phyloP scores from a whole-genome alignment of 2,113 vertebrate genomes.

The rabbit (Oryctolagus cuniculus) region DNA sequence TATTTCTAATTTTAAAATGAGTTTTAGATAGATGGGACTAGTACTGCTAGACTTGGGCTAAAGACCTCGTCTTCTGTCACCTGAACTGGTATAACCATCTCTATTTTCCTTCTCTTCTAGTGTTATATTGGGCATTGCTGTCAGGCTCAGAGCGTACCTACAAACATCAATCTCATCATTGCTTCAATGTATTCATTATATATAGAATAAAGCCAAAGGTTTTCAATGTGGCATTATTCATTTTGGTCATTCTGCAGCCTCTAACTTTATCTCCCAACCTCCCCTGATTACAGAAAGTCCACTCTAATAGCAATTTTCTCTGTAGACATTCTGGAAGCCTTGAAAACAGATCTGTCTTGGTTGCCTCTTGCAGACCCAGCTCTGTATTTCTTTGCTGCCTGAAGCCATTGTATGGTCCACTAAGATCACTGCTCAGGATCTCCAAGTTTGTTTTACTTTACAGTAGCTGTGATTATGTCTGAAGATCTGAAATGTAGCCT shows the following conservation, averaged over 20 bases:
- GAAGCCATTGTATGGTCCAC: neutral
- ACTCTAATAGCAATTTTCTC: neutral
- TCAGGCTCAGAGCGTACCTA: neutral
- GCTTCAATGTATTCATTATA: neutral
- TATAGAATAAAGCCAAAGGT: neutral
- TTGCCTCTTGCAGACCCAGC: neutral
- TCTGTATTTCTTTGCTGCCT: neutral
- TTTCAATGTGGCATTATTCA: neutral
- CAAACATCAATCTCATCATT: neutral
- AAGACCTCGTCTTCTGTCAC: slow-evolving; percentile 35
- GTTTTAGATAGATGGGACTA: neutral
- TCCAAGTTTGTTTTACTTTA: neutral
- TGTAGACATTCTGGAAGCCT: neutral
- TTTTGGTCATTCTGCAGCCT: neutral
- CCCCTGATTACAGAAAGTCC: neutral
- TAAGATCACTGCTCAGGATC: neutral
- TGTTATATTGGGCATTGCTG: neutral
- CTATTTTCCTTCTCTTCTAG: neutral
- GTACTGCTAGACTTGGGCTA: neutral
- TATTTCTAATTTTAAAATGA: slow-evolving; percentile 42
- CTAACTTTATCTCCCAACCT: neutral
- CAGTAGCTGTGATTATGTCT: neutral
- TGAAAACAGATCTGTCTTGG: neutral
- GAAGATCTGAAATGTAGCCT: neutral
- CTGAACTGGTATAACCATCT: neutral